These are phyloP conservation scores for Phalera bucephala DNA, from an alignment of 2,888 invertebrate species.

Conservation along the genomic window DNA sequence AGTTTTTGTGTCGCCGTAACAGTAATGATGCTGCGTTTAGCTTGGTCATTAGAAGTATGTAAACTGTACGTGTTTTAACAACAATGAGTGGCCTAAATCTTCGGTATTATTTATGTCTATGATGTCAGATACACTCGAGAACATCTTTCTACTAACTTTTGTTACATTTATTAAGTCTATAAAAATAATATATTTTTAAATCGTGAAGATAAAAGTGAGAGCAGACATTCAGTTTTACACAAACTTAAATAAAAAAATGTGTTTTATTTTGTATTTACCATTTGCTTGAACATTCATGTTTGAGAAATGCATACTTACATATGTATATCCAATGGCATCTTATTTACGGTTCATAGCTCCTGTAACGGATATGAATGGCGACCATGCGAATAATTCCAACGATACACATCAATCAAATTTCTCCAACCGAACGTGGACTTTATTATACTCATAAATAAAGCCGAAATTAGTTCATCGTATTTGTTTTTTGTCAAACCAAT, in stretches of 20 bases:
- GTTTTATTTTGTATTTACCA: too few relatives aligned
- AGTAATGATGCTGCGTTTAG: slow-evolving; percentile 17
- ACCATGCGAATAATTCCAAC: slow-evolving; percentile 23
- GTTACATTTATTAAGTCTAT: too few relatives aligned
- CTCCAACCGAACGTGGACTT: slow-evolving; percentile 8
- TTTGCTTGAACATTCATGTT: slow-evolving; percentile 8
- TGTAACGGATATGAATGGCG: slow-evolving; percentile 53
- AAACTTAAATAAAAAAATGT: too few relatives aligned
- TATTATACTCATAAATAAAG: slow-evolving; percentile 14
- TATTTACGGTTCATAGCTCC: slow-evolving; percentile 41
- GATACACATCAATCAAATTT: slow-evolving; percentile 7
- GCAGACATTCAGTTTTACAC: too few relatives aligned
- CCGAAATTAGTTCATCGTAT: slow-evolving; percentile 4
- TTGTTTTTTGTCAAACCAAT: slow-evolving; percentile 9
- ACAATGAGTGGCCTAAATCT: too few relatives aligned
- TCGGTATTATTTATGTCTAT: too few relatives aligned
- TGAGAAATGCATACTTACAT: slow-evolving; percentile 23
- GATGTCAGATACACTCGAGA: too few relatives aligned
- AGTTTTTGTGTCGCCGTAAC: slow-evolving; percentile 10
- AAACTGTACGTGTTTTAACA: background rate
- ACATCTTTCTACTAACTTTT: too few relatives aligned
- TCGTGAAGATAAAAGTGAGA: too few relatives aligned
- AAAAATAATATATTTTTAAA: too few relatives aligned
- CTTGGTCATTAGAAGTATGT: background rate
- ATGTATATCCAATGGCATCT: slow-evolving; percentile 38